These are phyloP conservation scores for Polyommatus iphigenia DNA, from an alignment of 2,888 invertebrate genomes.

Conservation along the genomic window DNA sequence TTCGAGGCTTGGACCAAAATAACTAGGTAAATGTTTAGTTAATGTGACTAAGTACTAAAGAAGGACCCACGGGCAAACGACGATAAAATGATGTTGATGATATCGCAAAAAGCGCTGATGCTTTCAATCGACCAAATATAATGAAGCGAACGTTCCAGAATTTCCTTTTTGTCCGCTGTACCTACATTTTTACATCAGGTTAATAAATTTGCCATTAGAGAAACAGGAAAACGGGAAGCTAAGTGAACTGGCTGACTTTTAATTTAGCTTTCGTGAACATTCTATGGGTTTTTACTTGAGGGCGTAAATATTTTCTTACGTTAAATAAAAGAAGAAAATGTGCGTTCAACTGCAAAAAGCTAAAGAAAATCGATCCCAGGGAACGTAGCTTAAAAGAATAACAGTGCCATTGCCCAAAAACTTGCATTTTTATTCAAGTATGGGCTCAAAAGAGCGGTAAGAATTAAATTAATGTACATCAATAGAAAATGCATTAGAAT, in stretches of 20 bases:
- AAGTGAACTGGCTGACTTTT: constrained; percentile 27
- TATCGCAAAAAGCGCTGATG: neutral
- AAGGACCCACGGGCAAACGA: neutral
- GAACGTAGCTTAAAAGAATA: neutral
- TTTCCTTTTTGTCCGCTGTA: constrained; percentile 6
- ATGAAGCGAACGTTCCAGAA: constrained; percentile 7
- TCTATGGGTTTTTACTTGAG: constrained; percentile 17
- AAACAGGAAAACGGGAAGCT: constrained; percentile 20
- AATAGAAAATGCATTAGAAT: neutral
- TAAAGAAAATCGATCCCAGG: neutral
- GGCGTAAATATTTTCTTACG: constrained; percentile 19
- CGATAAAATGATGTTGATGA: neutral
- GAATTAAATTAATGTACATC: neutral
- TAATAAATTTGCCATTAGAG: constrained; percentile 28
- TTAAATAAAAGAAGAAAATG: constrained; percentile 12
- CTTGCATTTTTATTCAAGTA: neutral
- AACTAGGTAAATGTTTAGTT: neutral
- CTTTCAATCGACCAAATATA: constrained; percentile 18
- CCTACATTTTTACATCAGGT: constrained; percentile 22
- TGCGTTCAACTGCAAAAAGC: neutral
- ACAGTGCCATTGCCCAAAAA: neutral
- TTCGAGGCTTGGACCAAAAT: neutral
- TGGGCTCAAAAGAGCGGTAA: neutral
- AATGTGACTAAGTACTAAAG: neutral
- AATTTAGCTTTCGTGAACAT: constrained; percentile 20